Evolutionary conservation across 2,888 invertebrate species (phyloP).

Genomic region (Branchipolynoe longqiensis): DNA sequence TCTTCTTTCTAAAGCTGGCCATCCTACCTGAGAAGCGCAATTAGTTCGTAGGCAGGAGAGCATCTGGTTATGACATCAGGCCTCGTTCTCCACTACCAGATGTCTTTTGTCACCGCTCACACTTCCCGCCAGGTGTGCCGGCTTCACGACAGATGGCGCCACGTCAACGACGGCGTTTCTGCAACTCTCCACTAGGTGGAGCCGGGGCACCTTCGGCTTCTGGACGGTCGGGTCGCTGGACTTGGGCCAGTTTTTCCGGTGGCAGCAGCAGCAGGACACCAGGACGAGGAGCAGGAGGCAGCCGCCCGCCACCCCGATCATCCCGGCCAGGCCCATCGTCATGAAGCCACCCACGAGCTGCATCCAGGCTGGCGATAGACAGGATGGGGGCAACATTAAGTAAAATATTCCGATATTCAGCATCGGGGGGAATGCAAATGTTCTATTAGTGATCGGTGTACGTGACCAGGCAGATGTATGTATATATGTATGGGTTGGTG

Average conservation of each 20-base stretch:
- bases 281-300: constrained; percentile 47
- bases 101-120: constrained; percentile 24
- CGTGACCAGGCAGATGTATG: too few species aligned
- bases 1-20: too few species aligned
- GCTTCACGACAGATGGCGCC: neutral
- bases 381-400: too few species aligned
- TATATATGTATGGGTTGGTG: too few species aligned
- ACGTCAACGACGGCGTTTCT: neutral
- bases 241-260: constrained; percentile 30
- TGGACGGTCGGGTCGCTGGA: neutral
- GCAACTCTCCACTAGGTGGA: constrained; percentile 40
- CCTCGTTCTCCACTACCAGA: constrained; percentile 28
- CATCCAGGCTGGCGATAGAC: constrained; percentile 47
- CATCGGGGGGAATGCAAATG: too few species aligned
- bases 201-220: constrained; percentile 23
- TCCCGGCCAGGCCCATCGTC: constrained; percentile 59
- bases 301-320: constrained; percentile 51
- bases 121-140: neutral
- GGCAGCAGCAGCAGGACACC: constrained; percentile 57
- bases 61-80: neutral
- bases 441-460: too few species aligned
- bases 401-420: too few species aligned
- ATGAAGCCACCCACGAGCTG: constrained; percentile 51
- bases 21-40: too few species aligned
- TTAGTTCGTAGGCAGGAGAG: too few species aligned